phyloP scores from a whole-genome alignment of 2,888 invertebrate species.

The Diadegma fenestrale region DNA sequence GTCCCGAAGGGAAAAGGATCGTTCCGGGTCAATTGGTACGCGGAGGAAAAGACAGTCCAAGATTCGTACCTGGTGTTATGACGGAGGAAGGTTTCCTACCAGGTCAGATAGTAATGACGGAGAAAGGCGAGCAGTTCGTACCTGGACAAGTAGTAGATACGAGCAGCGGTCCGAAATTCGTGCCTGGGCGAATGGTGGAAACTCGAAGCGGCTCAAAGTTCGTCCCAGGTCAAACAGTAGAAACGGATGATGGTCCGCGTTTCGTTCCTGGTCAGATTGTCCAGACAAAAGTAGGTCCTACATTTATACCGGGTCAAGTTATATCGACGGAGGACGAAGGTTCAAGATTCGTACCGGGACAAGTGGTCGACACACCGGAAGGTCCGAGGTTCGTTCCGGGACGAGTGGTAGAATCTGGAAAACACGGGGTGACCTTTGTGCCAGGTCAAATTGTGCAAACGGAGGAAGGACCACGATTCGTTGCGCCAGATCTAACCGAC shows the following conservation, averaged over 20 bases:
- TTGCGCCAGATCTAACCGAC: slow-evolving; percentile 89
- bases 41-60: slow-evolving; percentile 87
- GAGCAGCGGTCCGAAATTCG: slow-evolving; percentile 89
- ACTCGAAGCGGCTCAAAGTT: slow-evolving; percentile 89
- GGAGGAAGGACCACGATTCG: slow-evolving; percentile 87
- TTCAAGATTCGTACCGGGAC: slow-evolving; percentile 87
- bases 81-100: slow-evolving; percentile 89
- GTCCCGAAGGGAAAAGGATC: slow-evolving; percentile 87
- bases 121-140: slow-evolving; percentile 90
- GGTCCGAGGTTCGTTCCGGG: slow-evolving; percentile 88
- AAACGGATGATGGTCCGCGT: slow-evolving; percentile 89
- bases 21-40: slow-evolving; percentile 89
- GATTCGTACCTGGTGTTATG: slow-evolving; percentile 90
- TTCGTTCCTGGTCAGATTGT: slow-evolving; percentile 93
- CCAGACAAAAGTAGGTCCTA: slow-evolving; percentile 90
- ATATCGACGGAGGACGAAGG: slow-evolving; percentile 87
- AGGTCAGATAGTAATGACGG: slow-evolving; percentile 89
- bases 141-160: slow-evolving; percentile 91
- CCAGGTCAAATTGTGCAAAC: slow-evolving; percentile 86
- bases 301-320: slow-evolving; percentile 92
- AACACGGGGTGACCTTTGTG: slow-evolving; percentile 85
- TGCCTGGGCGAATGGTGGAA: slow-evolving; percentile 92
- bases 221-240: slow-evolving; percentile 90
- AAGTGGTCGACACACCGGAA: slow-evolving; percentile 90
- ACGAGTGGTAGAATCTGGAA: slow-evolving; percentile 85